Evolutionary conservation across 2,797 vertebrate genomes (phyloP), one percentile per base, ranked within the genome.

Genomic region (Rhadinocentrus ornatus): DNA sequence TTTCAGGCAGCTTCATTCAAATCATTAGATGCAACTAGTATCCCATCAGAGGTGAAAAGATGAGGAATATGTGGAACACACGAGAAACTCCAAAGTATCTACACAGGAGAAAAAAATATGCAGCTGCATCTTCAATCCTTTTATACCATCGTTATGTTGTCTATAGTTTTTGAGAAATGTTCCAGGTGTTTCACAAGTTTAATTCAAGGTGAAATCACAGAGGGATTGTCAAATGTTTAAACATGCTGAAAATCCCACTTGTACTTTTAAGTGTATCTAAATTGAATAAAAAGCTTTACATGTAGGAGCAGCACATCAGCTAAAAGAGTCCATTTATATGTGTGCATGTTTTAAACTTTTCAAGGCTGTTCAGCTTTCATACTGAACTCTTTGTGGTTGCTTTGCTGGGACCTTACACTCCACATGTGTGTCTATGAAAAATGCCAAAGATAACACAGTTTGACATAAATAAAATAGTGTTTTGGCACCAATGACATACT

Each of bases 181-280:
- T 71, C 63, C 75, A 68, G 71, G 66, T 80, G 66, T 54, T 76
- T 71, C 52, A 53, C 11, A 22, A 58, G 53, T 78, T 78, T 20
- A 59, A 62, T 62, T 70, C 54, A 57, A 78, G 54, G 71, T 62
- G 63, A 73, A 79, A 68, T 77, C 68, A 24, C 67, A 35, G 77
- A 67, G 71, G 50, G 58, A 39, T 76, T 20, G 29, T 79, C 53
- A 80, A 73, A 55, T 24, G 58, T 79, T 35, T 12, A 35, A 35
- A 12, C 10, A 55, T 62, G 52, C 35, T 7, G 12, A 48, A 63
- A 58, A 73, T 0, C 0, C 65, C 50, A 24, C 53, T 66, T 20
- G 52, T 46, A 52, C 20, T 34, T 46, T 69, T 37, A 22, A 29
- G 57, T 57, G 52, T 54, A 12, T 59, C 66, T 67, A 16, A 66